Conservation (phyloP, 2,888 invertebrate genomes). For the Spicauda simplicius region DNA sequence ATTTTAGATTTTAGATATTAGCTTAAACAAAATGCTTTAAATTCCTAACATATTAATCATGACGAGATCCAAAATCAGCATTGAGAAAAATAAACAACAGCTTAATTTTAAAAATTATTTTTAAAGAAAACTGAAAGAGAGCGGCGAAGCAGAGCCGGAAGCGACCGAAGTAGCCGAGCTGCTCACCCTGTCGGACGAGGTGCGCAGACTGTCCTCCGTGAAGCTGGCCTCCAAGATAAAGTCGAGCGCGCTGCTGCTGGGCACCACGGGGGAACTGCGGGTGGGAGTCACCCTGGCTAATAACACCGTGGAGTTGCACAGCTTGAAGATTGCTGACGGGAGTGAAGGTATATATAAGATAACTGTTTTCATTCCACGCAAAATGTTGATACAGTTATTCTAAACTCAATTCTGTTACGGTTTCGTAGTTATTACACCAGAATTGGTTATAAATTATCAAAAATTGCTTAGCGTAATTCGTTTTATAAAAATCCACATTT, state of each 20-base stretch:
- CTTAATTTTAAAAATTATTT: not conserved
- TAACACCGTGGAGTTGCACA: constrained; percentile 90
- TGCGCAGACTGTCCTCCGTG: constrained; percentile 87
- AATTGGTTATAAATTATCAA: too few species aligned
- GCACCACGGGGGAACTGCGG: constrained; percentile 89
- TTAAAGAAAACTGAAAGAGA: constrained; percentile 69
- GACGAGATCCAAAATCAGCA: too few species aligned
- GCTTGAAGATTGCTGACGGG: constrained; percentile 79
- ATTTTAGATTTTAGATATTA: too few species aligned
- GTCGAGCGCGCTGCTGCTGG: constrained; percentile 88
- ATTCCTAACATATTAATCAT: too few species aligned
- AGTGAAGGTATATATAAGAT: constrained; percentile 85
- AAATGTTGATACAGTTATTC: too few species aligned
- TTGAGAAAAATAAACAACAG: too few species aligned
- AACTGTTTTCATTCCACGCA: too few species aligned
- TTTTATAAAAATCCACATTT: too few species aligned
- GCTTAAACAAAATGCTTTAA: too few species aligned
- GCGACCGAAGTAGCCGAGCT: constrained; percentile 61
- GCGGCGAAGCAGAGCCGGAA: constrained; percentile 62
- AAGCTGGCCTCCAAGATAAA: constrained; percentile 89
- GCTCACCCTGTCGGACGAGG: constrained; percentile 89
- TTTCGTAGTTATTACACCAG: too few species aligned
- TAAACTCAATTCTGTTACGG: too few species aligned
- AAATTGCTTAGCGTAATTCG: too few species aligned
- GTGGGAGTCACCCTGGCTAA: constrained; percentile 88